These are phyloP conservation scores for Bradypodion pumilum DNA, from an alignment of 2,797 vertebrate species.

Conservation along the genomic window DNA sequence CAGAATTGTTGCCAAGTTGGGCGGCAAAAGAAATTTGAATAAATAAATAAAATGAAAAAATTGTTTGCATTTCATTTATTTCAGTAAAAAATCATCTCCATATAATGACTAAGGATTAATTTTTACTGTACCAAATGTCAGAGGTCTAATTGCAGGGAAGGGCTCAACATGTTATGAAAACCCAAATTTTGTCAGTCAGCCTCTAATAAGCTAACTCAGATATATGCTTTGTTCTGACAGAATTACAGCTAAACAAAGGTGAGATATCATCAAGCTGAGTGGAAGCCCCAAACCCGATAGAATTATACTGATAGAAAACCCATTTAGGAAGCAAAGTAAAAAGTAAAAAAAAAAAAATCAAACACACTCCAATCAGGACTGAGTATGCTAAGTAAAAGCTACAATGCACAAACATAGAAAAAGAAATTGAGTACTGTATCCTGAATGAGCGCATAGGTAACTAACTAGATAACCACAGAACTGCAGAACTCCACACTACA, in stretches of 20 bases:
- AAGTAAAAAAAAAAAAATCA: neutral
- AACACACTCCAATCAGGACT: neutral
- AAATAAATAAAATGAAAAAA: too few relatives aligned
- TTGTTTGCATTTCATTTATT: neutral
- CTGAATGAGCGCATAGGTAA: neutral
- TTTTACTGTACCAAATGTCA: neutral
- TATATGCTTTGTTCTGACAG: neutral
- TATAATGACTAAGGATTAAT: slow-evolving; percentile 14
- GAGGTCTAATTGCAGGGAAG: neutral
- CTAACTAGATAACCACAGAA: neutral
- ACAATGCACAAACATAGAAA: neutral
- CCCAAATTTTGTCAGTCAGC: neutral
- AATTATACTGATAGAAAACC: neutral
- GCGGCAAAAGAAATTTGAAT: too few relatives aligned
- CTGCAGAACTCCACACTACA: neutral
- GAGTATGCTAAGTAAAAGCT: neutral
- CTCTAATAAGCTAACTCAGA: neutral
- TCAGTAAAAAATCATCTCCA: neutral
- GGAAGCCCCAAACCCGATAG: neutral
- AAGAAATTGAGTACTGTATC: too few relatives aligned
- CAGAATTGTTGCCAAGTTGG: too few relatives aligned
- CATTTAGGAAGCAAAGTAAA: neutral
- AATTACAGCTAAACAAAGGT: neutral
- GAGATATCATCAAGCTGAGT: neutral
- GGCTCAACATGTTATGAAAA: neutral